Base-by-base conservation (phyloP, 2,888 invertebrate genomes). In the Ornithoptera priamus region DNA sequence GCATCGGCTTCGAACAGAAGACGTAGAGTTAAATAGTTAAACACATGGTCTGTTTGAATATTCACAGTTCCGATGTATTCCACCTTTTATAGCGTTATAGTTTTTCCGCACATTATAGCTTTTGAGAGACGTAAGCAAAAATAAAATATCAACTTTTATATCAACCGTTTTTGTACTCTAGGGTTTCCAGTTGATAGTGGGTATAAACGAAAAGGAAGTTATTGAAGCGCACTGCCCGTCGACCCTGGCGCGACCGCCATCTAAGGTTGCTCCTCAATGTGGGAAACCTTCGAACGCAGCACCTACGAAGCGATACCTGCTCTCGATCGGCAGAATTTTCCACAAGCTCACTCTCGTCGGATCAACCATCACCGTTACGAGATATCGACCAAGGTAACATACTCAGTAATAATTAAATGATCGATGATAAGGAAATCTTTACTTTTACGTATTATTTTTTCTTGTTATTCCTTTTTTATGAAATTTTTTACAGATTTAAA, bases 291-390 rank as follows among this genome's bases (percentile, higher is more conserved):
- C 74, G 5, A 84, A 86, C 72, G 77, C 80, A 2, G 84, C 89
- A 6, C 85, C 88, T 0, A 94, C 94, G 18, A 96, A 97, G 81
- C 96, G 97, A 76, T 97, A 96, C 88, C 93, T 97, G 70, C 92
- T 99, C 61, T 99, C 99, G 71, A 99, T 99, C 77, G 99, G 99
- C 2, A 93, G 99, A 74, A 96, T 99, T 81, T 99, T 99, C 90
- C 99, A 99, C 85, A 97, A 96, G 81, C 95, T 99, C 74, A 95
- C 96, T 0, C 89, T 99, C 0, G 95, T 94, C 64, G 98, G 97
- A 24, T 97, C 97, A 72, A 96, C 96, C n/a, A 98, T 99, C 78
- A 97, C 97, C 2, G 98, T 99, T 10, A 98, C 98, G 0, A 94
- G 98, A 83, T 99, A 98, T 85, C 94, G 97, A 80, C 99, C 99